Conservation (phyloP, 2,888 invertebrate species). For the Ligdia adustata region DNA sequence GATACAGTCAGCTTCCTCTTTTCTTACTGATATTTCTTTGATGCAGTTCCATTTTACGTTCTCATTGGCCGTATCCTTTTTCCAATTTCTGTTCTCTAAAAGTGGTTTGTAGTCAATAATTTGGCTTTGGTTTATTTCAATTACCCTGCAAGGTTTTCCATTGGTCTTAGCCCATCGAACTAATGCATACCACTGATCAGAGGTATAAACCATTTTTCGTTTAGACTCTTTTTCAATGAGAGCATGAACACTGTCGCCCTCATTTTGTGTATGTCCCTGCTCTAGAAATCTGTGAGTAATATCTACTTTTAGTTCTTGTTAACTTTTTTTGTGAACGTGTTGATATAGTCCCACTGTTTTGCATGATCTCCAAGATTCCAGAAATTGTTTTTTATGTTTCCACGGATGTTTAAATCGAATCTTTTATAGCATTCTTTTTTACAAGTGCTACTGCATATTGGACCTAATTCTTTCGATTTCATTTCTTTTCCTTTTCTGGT, state of each 20-base stretch:
- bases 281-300: conserved; percentile 14
- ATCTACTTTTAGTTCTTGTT: background rate
- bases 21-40: conserved; percentile 14
- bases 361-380: background rate
- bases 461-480: background rate
- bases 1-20: conserved; percentile 12
- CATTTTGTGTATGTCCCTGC: conserved; percentile 23
- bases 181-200: conserved; percentile 16
- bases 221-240: conserved; percentile 13
- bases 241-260: conserved; percentile 16
- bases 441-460: background rate
- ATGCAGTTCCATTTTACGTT: conserved; percentile 20
- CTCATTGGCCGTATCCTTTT: conserved; percentile 20
- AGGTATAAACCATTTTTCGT: conserved; percentile 13
- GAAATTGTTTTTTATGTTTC: background rate
- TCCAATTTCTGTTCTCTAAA: conserved; percentile 21
- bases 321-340: background rate
- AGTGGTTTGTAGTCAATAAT: conserved; percentile 20
- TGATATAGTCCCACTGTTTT: background rate
- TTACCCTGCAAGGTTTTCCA: conserved; percentile 1
- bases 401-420: background rate
- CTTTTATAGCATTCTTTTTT: background rate
- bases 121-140: conserved; percentile 13
- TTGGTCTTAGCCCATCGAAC: conserved; percentile 14
- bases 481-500: background rate